These are phyloP conservation scores for Sinocyclocheilus rhinocerous DNA, from an alignment of 2,113 vertebrate species.

Conservation along the genomic window DNA sequence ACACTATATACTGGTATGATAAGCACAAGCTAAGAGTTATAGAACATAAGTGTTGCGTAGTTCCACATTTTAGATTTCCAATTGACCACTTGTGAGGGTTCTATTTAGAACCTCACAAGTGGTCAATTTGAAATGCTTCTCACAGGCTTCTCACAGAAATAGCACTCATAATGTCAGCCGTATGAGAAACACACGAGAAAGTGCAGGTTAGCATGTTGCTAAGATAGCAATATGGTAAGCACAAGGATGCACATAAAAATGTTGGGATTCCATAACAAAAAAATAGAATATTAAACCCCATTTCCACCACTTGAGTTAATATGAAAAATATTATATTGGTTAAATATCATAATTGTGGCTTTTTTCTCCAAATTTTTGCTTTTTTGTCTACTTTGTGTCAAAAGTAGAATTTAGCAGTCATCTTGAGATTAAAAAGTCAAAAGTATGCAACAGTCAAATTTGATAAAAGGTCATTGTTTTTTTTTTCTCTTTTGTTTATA, in stretches of 20 bases:
- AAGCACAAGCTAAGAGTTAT: neutral
- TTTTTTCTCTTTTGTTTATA: too few relatives aligned
- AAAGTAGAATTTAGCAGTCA: neutral
- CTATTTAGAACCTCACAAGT: neutral
- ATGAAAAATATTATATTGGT: neutral
- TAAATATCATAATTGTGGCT: neutral
- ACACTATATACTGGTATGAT: slow-evolving; percentile 96
- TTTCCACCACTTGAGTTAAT: neutral
- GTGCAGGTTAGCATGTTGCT: neutral
- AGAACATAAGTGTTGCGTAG: neutral
- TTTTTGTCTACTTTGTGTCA: neutral
- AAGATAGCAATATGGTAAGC: neutral
- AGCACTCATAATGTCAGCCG: neutral
- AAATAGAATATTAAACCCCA: neutral
- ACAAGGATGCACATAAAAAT: too few relatives aligned
- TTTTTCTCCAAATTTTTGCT: neutral
- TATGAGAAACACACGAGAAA: neutral
- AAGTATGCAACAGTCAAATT: neutral
- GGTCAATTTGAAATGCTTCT: neutral
- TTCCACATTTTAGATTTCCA: neutral
- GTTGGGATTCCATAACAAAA: too few relatives aligned
- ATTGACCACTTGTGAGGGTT: too few relatives aligned
- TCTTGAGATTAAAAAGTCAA: neutral
- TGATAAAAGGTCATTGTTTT: too few relatives aligned
- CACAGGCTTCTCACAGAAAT: neutral